These are phyloP conservation scores for Tapirus indicus DNA, from an alignment of 2,797 vertebrate species.

Conservation along the genomic window DNA sequence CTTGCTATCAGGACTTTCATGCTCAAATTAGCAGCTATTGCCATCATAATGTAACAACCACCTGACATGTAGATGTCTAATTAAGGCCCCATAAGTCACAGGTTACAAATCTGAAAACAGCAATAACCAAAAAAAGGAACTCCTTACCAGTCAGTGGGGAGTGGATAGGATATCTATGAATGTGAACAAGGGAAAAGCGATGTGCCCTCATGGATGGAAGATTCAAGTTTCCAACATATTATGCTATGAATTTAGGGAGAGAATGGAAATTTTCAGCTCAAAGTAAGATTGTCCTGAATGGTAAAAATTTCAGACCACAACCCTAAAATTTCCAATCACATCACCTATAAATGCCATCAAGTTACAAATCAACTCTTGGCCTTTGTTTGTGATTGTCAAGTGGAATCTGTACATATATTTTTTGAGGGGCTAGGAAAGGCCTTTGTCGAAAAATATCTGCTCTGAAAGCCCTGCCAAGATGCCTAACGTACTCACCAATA, in stretches of 20 bases:
- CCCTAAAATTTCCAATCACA: not conserved
- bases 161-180: not conserved
- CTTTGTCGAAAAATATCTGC: conserved; percentile 1
- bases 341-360: not conserved
- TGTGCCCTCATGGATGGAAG: too few relatives aligned
- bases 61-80: conserved; percentile 79
- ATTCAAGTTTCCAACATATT: conserved; percentile 18
- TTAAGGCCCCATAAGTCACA: conserved; percentile 80
- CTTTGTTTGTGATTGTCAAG: not conserved
- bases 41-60: conserved; percentile 78
- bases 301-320: not conserved
- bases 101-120: conserved; percentile 80
- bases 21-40: conserved; percentile 67
- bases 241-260: not conserved
- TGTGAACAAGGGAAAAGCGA: not conserved
- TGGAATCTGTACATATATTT: not conserved
- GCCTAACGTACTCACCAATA: not conserved
- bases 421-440: not conserved
- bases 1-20: conserved; percentile 52
- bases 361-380: not conserved
- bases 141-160: conserved; percentile 9
- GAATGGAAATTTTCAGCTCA: not conserved
- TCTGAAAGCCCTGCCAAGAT: not conserved
- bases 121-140: conserved; percentile 13
- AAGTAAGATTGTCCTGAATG: not conserved